Evolutionary conservation across 2,113 vertebrate genomes (phyloP).

Genomic region (Forbesichthys agassizii): DNA sequence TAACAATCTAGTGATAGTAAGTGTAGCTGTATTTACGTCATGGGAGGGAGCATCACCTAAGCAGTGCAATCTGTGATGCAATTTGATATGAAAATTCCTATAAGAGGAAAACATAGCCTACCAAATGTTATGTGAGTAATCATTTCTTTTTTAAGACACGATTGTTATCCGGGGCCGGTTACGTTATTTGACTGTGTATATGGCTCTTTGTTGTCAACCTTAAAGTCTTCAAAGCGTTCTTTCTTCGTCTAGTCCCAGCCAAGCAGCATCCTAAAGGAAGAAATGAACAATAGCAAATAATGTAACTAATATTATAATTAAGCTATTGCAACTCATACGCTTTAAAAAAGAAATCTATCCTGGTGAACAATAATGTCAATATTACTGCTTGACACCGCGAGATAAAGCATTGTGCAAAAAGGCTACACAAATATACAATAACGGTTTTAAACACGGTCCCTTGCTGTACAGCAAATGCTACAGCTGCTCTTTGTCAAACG

Average conservation of each 20-base stretch:
- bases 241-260: constrained; percentile 59
- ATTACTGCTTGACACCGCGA: constrained; percentile 1
- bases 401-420: background rate
- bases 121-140: background rate
- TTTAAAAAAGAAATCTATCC: background rate
- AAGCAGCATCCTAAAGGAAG: constrained; percentile 63
- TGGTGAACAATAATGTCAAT: background rate
- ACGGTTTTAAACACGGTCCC: constrained; percentile 23
- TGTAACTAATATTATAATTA: background rate
- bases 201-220: constrained; percentile 69
- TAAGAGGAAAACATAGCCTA: background rate
- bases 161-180: background rate
- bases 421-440: background rate
- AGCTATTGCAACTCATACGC: too few species aligned
- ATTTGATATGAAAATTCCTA: constrained; percentile 9
- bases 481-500: constrained; percentile 43
- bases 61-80: background rate
- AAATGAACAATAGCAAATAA: constrained; percentile 1
- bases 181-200: constrained; percentile 33
- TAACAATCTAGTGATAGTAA: constrained; percentile 3
- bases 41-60: constrained; percentile 19
- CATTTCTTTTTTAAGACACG: background rate
- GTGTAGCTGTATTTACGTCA: background rate
- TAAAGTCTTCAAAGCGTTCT: constrained; percentile 37
- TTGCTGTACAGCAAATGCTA: background rate